Evolutionary conservation across 2,888 invertebrate species (phyloP).

Genomic region (Andrena marginata): DNA sequence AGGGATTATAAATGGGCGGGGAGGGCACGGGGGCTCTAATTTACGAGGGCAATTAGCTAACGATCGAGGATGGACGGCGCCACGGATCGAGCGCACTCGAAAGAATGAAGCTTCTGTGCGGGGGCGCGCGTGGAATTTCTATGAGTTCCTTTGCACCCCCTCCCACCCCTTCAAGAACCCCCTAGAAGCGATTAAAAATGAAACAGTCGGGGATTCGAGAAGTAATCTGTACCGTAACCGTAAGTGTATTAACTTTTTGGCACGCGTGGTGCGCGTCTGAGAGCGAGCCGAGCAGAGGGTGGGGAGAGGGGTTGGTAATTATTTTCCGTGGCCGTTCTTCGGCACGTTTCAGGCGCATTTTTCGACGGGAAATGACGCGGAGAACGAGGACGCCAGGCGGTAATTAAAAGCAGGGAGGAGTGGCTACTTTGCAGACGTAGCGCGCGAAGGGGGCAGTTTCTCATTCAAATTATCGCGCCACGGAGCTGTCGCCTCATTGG

Average conservation of each 20-base stretch:
- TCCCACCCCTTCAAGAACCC: background rate
- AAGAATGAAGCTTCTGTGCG: constrained; percentile 37
- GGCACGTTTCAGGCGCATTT: constrained; percentile 3
- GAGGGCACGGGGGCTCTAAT: constrained; percentile 60
- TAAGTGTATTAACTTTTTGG: background rate
- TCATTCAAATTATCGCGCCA: constrained; percentile 5
- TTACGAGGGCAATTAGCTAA: constrained; percentile 67
- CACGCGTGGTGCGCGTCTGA: background rate
- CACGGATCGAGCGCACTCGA: constrained; percentile 46
- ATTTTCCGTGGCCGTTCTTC: constrained; percentile 1
- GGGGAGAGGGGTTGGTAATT: background rate
- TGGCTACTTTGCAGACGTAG: background rate
- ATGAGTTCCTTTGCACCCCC: background rate
- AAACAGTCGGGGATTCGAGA: background rate
- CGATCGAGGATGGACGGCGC: constrained; percentile 62
- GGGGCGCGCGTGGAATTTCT: constrained; percentile 14
- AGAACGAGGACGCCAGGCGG: background rate
- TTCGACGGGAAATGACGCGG: constrained; percentile 3
- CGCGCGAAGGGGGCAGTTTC: background rate
- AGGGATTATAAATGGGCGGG: constrained; percentile 67
- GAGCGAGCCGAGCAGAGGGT: background rate
- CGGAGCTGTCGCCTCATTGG: background rate
- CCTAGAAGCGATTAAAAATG: background rate
- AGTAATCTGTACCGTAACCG: background rate
- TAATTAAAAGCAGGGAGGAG: background rate